These are phyloP conservation scores for Diogma glabrata DNA, from an alignment of 2,888 invertebrate genomes.

Conservation along the genomic window DNA sequence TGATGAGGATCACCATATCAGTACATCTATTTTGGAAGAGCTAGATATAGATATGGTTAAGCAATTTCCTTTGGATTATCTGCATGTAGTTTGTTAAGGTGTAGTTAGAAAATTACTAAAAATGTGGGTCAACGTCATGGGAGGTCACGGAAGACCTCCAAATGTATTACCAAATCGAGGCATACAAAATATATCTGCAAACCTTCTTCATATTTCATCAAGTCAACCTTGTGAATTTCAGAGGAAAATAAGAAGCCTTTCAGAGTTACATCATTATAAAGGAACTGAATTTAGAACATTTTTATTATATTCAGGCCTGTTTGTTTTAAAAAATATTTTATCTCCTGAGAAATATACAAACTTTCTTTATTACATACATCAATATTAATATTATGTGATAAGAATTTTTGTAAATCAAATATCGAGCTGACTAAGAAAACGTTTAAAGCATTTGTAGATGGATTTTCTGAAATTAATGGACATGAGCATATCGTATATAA, in stretches of 20 bases:
- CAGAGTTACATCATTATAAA: neutral
- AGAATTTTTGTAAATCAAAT: neutral
- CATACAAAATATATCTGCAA: constrained; percentile 1
- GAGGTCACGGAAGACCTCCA: too few relatives aligned
- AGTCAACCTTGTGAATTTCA: neutral
- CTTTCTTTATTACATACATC: too few relatives aligned
- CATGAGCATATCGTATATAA: neutral
- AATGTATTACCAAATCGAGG: neutral
- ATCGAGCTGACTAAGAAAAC: neutral
- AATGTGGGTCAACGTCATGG: too few relatives aligned
- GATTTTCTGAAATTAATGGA: neutral
- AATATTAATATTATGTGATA: neutral
- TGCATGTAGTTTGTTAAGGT: too few relatives aligned
- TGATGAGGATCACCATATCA: neutral
- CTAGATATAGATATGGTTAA: neutral
- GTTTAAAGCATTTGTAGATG: neutral
- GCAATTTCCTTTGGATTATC: neutral
- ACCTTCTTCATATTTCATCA: neutral
- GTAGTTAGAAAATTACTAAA: too few relatives aligned
- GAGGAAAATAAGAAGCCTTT: neutral
- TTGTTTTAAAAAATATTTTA: too few relatives aligned
- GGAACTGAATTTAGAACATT: constrained; percentile 3
- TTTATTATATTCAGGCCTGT: too few relatives aligned
- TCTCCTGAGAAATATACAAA: neutral
- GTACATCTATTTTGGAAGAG: too few relatives aligned